These are phyloP conservation scores for Gambusia yucatana DNA, from an alignment of 2,797 vertebrate species.

Conservation along the genomic window DNA sequence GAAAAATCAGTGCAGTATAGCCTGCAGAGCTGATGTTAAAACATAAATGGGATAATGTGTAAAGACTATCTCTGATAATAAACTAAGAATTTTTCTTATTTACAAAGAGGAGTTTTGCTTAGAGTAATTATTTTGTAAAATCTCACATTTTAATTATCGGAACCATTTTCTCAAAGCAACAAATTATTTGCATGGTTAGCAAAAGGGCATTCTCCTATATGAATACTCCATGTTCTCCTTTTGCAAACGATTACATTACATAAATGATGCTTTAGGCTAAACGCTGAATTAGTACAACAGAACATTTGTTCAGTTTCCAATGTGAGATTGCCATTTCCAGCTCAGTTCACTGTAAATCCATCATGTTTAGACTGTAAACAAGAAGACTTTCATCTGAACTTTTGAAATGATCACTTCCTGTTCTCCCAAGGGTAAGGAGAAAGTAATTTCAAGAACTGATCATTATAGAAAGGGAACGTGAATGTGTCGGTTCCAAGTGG, in stretches of 20 bases:
- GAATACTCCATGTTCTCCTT: conserved; percentile 56
- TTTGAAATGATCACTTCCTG: conserved; percentile 54
- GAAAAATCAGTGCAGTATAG: background rate
- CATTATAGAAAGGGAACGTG: conserved; percentile 34
- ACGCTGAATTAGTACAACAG: conserved; percentile 58
- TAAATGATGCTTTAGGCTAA: conserved; percentile 68
- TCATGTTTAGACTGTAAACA: conserved; percentile 34
- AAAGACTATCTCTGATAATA: background rate
- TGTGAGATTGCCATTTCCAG: conserved; percentile 55
- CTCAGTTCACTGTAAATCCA: conserved; percentile 40
- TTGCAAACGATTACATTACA: conserved; percentile 68
- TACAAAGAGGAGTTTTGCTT: background rate
- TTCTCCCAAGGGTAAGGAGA: conserved; percentile 23
- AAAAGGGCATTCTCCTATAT: conserved; percentile 44
- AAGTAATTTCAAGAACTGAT: conserved; percentile 55
- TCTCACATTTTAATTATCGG: background rate
- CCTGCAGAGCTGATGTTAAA: background rate
- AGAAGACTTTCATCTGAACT: conserved; percentile 34
- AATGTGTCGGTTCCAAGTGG: conserved; percentile 46
- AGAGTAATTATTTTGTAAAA: background rate
- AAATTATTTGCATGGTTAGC: conserved; percentile 32
- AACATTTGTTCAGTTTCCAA: conserved; percentile 61
- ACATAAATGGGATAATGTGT: background rate
- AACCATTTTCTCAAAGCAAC: background rate
- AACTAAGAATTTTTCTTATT: background rate